phyloP scores from a whole-genome alignment of 1,140 invertebrate genomes.

The Zophobas atratus region DNA sequence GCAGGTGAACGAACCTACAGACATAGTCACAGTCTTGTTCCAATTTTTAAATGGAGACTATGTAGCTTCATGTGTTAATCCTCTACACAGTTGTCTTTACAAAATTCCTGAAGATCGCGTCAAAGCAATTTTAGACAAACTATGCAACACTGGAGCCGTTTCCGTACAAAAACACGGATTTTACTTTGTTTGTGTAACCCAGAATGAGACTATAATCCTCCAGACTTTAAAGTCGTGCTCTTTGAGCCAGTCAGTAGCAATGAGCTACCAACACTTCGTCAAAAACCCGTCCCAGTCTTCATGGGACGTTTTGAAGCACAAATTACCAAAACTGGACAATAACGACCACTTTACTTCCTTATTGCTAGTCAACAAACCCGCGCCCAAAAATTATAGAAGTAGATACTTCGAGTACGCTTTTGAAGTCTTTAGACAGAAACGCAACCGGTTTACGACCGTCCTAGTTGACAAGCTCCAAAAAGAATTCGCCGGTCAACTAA shows the following conservation, averaged over 20 bases:
- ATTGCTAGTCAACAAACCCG: neutral
- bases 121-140: neutral
- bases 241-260: neutral
- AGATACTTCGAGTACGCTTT: neutral
- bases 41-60: neutral
- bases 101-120: neutral
- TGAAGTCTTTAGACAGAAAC: neutral
- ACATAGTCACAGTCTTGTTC: neutral
- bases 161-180: neutral
- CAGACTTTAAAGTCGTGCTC: neutral
- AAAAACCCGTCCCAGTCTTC: neutral
- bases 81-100: neutral
- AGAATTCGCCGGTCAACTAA: no score
- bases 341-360: neutral
- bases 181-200: neutral
- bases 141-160: neutral
- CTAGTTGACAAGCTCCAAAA: neutral
- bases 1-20: no score
- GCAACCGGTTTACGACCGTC: neutral
- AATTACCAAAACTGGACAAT: neutral
- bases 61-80: neutral
- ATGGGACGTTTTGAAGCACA: neutral
- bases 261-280: neutral
- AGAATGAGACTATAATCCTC: neutral
- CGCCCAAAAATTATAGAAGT: neutral